Base-by-base conservation (phyloP, 2,113 vertebrate genomes). In the Coryphaenoides rupestris region DNA sequence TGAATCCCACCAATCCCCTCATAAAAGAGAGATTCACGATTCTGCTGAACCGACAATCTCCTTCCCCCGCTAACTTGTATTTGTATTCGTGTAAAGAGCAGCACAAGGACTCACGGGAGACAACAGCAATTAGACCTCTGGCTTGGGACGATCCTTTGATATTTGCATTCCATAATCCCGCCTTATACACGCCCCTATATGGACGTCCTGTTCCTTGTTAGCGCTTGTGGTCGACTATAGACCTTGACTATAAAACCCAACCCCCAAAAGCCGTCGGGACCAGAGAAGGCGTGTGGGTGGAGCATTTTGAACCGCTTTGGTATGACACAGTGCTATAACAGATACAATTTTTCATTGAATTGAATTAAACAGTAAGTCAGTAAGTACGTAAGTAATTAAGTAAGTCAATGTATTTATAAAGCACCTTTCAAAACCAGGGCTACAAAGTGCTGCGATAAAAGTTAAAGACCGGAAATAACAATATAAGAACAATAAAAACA, bases 141-240 rank as follows among this genome's bases (percentile, higher is more conserved):
- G 28, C 65, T 60, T 62, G 73, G 75, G 78, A 69, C 55, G 57
- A 75, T 78, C 71, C 80, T 84, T 84, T 88, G 73, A 87, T 87
- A 87, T 84, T 79, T 83, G 60, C 74, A 75, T 79, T 76, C 65
- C 75, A 82, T 83, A 68, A 58, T 73, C 60, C 28, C 1, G 28
- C 28, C 28, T 5, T 33, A n/a, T n/a, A n/a, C n/a, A n/a, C 28
- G 28, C 28, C 28, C 10, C 1, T 33, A 33, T 5, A 5, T 33
- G 2, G 26, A 28, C 28, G 6, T 33, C 28, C 28, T 33, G 28
- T 49, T 49, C 47, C 13, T 56, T 69, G 70, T 69, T 5, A 33
- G 66, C 63, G 65, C 62, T 66, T 69, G 14, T 68, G 71, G 79
- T 75, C 80, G 76, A 80, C 50, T 19, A 28, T 47, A 22, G 40